Evolutionary conservation across 53 echinoderm and acorn worm species (phyloP).

Genomic region (Apostichopus leukothele): DNA sequence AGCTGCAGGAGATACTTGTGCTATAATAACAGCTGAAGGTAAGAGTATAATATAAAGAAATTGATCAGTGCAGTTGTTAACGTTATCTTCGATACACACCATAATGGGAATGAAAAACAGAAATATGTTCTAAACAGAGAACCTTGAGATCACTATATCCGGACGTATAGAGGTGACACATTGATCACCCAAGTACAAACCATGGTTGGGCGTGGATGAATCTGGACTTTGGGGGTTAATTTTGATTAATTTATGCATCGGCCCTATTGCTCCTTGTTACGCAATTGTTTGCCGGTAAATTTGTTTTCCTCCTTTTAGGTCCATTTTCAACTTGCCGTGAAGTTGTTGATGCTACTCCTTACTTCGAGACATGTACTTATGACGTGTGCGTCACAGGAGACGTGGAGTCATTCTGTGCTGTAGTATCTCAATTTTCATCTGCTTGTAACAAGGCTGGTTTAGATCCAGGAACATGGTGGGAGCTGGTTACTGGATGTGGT

Average conservation of each 20-base stretch:
- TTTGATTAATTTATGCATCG: too few relatives aligned
- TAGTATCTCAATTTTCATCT: background rate
- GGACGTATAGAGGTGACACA: too few relatives aligned
- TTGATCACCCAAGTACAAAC: too few relatives aligned
- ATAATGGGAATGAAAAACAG: too few relatives aligned
- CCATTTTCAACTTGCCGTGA: background rate
- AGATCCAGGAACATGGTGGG: constrained; percentile 9
- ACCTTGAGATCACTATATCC: too few relatives aligned
- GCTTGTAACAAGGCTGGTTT: background rate
- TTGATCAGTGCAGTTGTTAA: too few relatives aligned
- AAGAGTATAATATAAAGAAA: background rate
- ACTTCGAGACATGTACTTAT: background rate
- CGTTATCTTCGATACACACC: too few relatives aligned
- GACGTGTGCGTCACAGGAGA: background rate
- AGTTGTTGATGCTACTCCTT: background rate
- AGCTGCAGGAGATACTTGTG: background rate
- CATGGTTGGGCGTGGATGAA: too few relatives aligned
- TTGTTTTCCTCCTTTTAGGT: background rate
- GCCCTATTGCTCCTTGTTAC: too few relatives aligned
- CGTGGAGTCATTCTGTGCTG: background rate
- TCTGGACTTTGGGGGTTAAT: too few relatives aligned
- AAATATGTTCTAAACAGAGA: too few relatives aligned
- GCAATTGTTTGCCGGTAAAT: background rate
- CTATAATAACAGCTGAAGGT: background rate
- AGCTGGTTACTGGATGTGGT: background rate